A percentile compares a stretch with the other conserved stretches of the same genome.
phyloP scores from a whole-genome alignment of 2,888 invertebrate species.

The Mycalesis mineus region DNA sequence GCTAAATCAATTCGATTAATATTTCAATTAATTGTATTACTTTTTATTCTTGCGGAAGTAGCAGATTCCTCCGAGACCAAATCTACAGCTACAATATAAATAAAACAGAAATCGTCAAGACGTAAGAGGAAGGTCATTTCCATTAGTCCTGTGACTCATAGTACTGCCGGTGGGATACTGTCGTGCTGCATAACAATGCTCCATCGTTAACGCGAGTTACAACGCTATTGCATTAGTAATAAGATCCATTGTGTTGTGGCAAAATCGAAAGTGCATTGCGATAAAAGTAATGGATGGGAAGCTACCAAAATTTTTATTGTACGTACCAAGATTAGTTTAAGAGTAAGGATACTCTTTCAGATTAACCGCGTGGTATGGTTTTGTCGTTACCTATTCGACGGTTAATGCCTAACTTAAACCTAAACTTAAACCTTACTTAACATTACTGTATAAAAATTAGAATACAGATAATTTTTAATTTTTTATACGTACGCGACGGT shows the following conservation, averaged over 20 bases:
- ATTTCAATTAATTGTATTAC: too few relatives aligned
- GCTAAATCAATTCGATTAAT: too few relatives aligned
- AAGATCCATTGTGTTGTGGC: constrained; percentile 17
- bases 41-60: too few relatives aligned
- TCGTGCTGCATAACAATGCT: constrained; percentile 7
- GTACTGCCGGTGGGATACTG: constrained; percentile 30
- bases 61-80: too few relatives aligned
- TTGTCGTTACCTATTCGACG: background rate
- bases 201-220: constrained; percentile 4
- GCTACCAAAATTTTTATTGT: constrained; percentile 23
- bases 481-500: too few relatives aligned
- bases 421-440: too few relatives aligned
- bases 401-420: too few relatives aligned
- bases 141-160: constrained; percentile 37
- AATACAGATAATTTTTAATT: too few relatives aligned
- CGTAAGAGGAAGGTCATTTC: constrained; percentile 39
- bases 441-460: too few relatives aligned
- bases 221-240: background rate
- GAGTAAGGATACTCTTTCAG: background rate
- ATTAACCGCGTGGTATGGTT: background rate
- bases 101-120: constrained; percentile 31
- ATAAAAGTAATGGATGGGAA: constrained; percentile 22
- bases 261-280: constrained; percentile 15
- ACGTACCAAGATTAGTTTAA: constrained; percentile 16
- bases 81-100: constrained; percentile 2